Conservation (phyloP, 2,113 vertebrate genomes). For the Laterallus jamaicensis region DNA sequence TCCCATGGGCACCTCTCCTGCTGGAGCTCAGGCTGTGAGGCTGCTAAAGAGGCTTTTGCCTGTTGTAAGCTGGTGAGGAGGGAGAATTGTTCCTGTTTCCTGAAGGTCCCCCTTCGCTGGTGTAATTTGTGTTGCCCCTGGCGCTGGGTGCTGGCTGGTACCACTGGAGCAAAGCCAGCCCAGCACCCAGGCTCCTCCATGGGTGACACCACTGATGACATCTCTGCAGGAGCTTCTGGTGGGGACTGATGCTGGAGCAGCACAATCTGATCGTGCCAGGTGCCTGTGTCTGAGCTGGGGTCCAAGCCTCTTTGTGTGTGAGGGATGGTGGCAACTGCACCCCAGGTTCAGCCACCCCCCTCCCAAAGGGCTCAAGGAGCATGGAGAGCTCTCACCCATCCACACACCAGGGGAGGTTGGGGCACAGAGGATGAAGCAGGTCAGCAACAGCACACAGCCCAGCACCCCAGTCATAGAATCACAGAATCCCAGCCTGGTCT, state of each 20-base stretch:
- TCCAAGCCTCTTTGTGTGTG: not conserved
- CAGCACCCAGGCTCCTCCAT: not conserved
- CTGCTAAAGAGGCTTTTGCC: not conserved
- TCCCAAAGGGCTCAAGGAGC: not conserved
- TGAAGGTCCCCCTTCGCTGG: not conserved
- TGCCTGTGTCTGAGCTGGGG: not conserved
- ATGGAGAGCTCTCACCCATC: fast-evolving
- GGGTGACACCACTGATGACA: fast-evolving
- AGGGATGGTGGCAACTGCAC: not conserved
- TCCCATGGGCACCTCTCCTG: not conserved
- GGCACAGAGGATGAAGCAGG: no score
- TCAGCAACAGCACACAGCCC: not conserved
- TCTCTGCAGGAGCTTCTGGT: not conserved
- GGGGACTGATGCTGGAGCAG: not conserved
- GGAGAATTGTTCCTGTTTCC: not conserved
- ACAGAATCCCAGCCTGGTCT: no score
- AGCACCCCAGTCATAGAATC: not conserved
- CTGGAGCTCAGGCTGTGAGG: not conserved
- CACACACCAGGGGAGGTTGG: fast-evolving
- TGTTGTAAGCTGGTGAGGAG: not conserved
- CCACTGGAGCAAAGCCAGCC: not conserved
- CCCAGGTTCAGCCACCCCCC: not conserved
- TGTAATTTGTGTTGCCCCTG: not conserved
- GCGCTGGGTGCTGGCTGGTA: not conserved
- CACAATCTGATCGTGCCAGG: not conserved